Evolutionary conservation across 2,888 invertebrate genomes (phyloP), one percentile per base, ranked within the genome.

Genomic region (Xanthorhoe spadicearia): DNA sequence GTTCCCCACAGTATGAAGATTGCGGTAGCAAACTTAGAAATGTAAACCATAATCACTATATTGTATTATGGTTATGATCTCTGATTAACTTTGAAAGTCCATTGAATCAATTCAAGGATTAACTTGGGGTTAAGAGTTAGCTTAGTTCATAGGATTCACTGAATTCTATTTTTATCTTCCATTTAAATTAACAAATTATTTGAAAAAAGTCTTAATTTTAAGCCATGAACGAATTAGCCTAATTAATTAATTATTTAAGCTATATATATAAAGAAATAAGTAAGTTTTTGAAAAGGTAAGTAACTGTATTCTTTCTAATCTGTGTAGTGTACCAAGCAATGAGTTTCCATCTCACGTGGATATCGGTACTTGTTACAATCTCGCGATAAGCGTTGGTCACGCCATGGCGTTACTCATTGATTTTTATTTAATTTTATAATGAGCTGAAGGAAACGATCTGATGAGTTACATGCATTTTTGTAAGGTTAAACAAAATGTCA

Each of bases 321-420:
- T n/a, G n/a, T n/a, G n/a, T n/a, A n/a, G 23, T 23, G 19, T 23
- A 56, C 23, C 10, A 51, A 50, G 17, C 46, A 60, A 52, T 62
- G 61, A 38, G 50, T 66, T 64, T 66, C 50, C 53, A 57, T 68
- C 65, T 51, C 46, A 28, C 23, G 17, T 52, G 38, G 43, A 56
- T 68, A 58, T 69, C 61, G 70, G 48, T 59, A 60, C 54, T 28
- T 53, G 53, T 48, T 19, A 49, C 38, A 53, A 48, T 49, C 19
- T 57, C 61, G 55, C 54, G 64, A 68, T 64, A 68, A 54, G 64
- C 43, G 43, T 49, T 63, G 51, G 56, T 64, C 64, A 68, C 50
- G 57, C 54, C 10, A 13, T 46, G 46, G 43, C 48, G 18, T 23
- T 23, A 38, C 35, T 43, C 49, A 35, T 58, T 9, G 10, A 10